phyloP scores from a whole-genome alignment of 2,888 invertebrate species.

The Phoenoteleia sp. region DNA sequence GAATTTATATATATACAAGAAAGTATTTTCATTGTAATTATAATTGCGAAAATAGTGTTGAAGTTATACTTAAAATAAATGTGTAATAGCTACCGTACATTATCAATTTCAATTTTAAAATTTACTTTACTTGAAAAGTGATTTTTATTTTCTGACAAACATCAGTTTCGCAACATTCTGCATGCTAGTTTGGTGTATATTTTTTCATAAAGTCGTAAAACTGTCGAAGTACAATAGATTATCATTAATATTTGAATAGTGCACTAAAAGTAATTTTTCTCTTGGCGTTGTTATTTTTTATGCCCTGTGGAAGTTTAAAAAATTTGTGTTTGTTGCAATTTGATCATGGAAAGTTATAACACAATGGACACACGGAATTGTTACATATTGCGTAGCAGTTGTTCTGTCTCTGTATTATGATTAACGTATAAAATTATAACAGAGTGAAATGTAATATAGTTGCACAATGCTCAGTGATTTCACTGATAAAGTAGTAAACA shows the following conservation, averaged over 20 bases:
- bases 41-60: no score
- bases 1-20: no score
- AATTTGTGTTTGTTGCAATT: slow-evolving; percentile 16
- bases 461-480: slow-evolving; percentile 4
- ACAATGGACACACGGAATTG: slow-evolving; percentile 8
- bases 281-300: not conserved
- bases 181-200: no score
- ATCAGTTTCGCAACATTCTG: no score
- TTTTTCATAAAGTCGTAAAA: not conserved
- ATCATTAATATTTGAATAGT: slow-evolving; percentile 24
- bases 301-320: not conserved
- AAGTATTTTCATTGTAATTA: no score
- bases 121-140: no score
- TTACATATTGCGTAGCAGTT: slow-evolving; percentile 1
- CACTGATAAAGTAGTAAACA: slow-evolving; percentile 18
- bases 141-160: no score
- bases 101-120: no score
- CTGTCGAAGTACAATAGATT: slow-evolving; percentile 4
- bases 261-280: not conserved
- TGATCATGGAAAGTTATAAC: slow-evolving; percentile 20
- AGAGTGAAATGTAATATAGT: slow-evolving; percentile 15
- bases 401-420: slow-evolving; percentile 7
- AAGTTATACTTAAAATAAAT: no score
- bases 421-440: slow-evolving; percentile 28
- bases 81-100: no score